Evolutionary conservation across 2,888 invertebrate genomes (phyloP), one percentile per base, ranked within the genome.

Genomic region (Tetragnatha montana): DNA sequence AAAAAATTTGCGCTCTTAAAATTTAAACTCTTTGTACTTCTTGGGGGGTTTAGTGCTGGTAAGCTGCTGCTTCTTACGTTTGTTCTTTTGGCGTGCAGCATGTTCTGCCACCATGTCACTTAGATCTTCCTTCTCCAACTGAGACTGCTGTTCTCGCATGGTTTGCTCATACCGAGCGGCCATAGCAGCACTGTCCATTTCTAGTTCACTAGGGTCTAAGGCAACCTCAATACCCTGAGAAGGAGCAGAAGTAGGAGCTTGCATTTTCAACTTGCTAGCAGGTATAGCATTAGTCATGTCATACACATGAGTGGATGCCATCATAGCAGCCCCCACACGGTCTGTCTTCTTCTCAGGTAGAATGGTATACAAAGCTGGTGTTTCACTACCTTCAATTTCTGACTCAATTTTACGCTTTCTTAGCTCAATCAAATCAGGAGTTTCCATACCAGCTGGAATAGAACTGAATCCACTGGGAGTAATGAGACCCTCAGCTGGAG

Each of bases 41-140:
- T 99, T 99, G 17, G 97, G 96, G 92, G 97, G 96, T 93, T 98
- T 98, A 6, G 96, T 96, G 92, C 93, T 97, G 93, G 98, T 94
- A 92, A 97, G 96, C 92, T 97, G 97, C 92, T 94, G 94, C 89
- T 98, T 95, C 94, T 98, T 98, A 92, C 98, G 95, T 94, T 98
- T 98, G 93, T 96, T 98, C 96, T 97, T 98, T 93, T 99, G 98
- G 92, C 98, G 95, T 19, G 98, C 98, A 73, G 98, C 98, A 93
- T 99, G 99, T 94, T 99, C 99, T 6, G 98, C 99, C 93, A 99
- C 95, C 98, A 99, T 99, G 93, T 99, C 99, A 47, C 98, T 98
- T 74, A 99, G 95, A 95, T 99, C 99, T 94, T 99, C 99, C 92
- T 97, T 96, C 92, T 96, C 96, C 85, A 97, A 94, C 93, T 96